phyloP scores from a whole-genome alignment of 2,113 vertebrate species.

The Microcebus murinus region DNA sequence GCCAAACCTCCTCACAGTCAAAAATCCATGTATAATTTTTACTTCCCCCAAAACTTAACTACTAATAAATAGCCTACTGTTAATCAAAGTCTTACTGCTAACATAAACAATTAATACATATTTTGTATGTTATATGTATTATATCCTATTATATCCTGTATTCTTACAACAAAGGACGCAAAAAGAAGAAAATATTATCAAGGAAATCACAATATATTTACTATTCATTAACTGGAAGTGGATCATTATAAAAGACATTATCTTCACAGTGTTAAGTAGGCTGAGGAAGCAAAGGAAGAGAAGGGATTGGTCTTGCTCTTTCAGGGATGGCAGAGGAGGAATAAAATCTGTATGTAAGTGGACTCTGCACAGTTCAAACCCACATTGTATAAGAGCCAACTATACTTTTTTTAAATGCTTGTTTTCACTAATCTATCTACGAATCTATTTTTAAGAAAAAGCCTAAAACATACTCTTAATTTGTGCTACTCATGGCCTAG shows the following conservation, averaged over 20 bases:
- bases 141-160: background rate
- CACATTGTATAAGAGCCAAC: background rate
- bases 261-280: too few relatives aligned
- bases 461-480: constrained; percentile 18
- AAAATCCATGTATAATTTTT: background rate
- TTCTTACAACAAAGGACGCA: background rate
- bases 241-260: background rate
- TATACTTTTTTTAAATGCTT: background rate
- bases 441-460: constrained; percentile 42
- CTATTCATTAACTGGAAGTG: background rate
- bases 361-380: background rate
- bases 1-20: background rate
- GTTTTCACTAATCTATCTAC: background rate
- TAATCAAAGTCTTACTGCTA: background rate
- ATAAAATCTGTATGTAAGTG: background rate
- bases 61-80: background rate
- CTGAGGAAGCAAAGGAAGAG: background rate
- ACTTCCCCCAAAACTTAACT: background rate
- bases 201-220: background rate
- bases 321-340: background rate
- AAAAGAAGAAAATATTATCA: background rate
- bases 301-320: background rate
- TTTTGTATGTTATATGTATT: background rate
- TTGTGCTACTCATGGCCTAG: background rate
- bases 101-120: background rate